These are phyloP conservation scores for Volucella zonaria DNA, from an alignment of 2,888 invertebrate species.

Conservation along the genomic window DNA sequence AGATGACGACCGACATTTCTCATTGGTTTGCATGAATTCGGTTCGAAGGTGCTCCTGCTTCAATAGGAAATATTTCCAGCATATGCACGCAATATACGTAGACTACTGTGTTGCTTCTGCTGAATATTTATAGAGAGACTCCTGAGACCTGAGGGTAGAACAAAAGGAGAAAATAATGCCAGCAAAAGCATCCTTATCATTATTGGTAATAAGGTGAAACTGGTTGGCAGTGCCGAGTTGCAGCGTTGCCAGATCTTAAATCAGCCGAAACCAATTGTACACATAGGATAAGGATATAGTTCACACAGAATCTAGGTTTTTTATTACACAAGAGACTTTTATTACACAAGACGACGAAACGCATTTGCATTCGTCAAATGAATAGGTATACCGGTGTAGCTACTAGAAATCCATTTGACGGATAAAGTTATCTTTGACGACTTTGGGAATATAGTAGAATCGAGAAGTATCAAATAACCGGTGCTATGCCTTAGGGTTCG, in stretches of 20 bases:
- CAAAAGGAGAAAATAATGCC: background rate
- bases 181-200: slow-evolving; percentile 24
- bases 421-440: too few species aligned
- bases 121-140: slow-evolving; percentile 34
- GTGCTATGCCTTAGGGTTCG: too few species aligned
- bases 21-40: slow-evolving; percentile 8
- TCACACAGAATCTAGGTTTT: too few species aligned
- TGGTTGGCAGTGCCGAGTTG: background rate
- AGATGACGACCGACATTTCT: too few species aligned
- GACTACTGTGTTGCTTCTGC: slow-evolving; percentile 29
- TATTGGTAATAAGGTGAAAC: slow-evolving; percentile 18
- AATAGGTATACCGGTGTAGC: too few species aligned
- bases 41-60: slow-evolving; percentile 3
- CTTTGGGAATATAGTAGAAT: too few species aligned
- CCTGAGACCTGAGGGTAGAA: slow-evolving; percentile 8
- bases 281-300: background rate
- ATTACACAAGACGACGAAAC: too few species aligned
- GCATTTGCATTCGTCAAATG: too few species aligned
- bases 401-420: too few species aligned
- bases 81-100: slow-evolving; percentile 5
- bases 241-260: slow-evolving; percentile 6
- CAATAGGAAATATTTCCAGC: background rate
- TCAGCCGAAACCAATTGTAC: background rate
- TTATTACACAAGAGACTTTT: too few species aligned
- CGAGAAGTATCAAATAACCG: too few species aligned